Evolutionary conservation across 2,888 invertebrate species (phyloP).

Genomic region (Phlogophora meticulosa): DNA sequence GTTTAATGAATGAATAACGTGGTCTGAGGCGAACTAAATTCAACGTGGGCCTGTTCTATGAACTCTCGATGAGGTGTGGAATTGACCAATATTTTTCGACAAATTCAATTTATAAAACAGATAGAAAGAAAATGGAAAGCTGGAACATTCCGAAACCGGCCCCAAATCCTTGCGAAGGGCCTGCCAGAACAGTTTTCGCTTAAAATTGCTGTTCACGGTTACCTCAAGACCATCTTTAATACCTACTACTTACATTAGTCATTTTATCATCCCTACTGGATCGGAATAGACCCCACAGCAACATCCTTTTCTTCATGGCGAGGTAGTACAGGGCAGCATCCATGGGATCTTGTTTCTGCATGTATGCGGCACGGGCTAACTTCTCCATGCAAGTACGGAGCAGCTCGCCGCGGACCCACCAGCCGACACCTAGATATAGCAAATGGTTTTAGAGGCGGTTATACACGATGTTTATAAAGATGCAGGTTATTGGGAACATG

Average conservation of each 20-base stretch:
- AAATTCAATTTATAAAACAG: too few relatives aligned
- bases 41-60: too few relatives aligned
- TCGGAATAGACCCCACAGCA: constrained; percentile 98
- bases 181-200: too few relatives aligned
- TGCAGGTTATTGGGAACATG: too few relatives aligned
- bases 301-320: constrained; percentile 99
- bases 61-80: too few relatives aligned
- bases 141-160: not conserved
- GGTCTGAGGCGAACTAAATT: too few relatives aligned
- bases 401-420: constrained; percentile 98
- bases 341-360: constrained; percentile 97
- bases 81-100: too few relatives aligned
- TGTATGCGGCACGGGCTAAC: constrained; percentile 98
- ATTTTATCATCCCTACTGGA: constrained; percentile 97
- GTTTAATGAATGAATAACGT: not conserved
- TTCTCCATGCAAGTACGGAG: constrained; percentile 97
- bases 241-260: constrained; percentile 91
- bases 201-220: too few relatives aligned
- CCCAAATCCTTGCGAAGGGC: not conserved
- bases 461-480: too few relatives aligned
- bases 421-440: constrained; percentile 93
- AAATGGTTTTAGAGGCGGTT: too few relatives aligned
- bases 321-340: constrained; percentile 99
- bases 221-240: not conserved
- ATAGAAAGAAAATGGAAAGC: too few relatives aligned